A percentile compares a stretch with the other conserved stretches of the same genome.
Evolutionary conservation across 2,113 vertebrate genomes (phyloP).

Genomic region (Donacobius atricapilla): DNA sequence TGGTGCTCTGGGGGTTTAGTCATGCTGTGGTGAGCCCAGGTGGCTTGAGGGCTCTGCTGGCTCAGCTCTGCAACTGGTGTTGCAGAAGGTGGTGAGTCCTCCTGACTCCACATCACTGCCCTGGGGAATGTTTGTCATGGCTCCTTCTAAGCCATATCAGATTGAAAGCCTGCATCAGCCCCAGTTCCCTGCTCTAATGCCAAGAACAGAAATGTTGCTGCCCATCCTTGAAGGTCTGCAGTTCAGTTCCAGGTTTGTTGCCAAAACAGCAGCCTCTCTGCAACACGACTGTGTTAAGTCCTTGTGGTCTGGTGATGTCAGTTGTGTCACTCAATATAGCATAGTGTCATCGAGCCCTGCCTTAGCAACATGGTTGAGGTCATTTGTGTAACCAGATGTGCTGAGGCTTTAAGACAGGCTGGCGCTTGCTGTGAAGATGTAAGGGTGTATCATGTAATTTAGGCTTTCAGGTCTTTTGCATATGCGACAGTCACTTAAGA

Average conservation of each 20-base stretch:
- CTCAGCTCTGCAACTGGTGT: not conserved
- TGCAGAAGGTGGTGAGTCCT: not conserved
- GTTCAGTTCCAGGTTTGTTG: not conserved
- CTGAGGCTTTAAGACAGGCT: not conserved
- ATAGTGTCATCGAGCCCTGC: not conserved
- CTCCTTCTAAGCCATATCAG: not conserved
- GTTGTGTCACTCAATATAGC: not conserved
- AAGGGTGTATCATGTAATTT: not conserved
- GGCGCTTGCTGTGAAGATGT: not conserved
- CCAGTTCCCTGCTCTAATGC: not conserved
- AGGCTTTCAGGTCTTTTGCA: not conserved
- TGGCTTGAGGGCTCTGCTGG: not conserved
- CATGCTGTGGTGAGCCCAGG: not conserved
- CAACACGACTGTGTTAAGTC: accelerated
- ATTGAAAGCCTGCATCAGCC: not conserved
- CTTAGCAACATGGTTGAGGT: not conserved
- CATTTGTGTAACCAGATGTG: not conserved
- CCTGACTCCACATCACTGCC: not conserved
- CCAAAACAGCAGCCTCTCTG: not conserved
- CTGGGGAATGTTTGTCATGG: not conserved
- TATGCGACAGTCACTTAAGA: not conserved
- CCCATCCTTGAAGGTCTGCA: not conserved
- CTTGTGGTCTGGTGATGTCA: not conserved
- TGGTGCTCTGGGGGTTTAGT: not conserved
- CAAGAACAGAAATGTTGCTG: not conserved